phyloP scores from a whole-genome alignment of 2,113 vertebrate genomes.

The Bufo bufo region DNA sequence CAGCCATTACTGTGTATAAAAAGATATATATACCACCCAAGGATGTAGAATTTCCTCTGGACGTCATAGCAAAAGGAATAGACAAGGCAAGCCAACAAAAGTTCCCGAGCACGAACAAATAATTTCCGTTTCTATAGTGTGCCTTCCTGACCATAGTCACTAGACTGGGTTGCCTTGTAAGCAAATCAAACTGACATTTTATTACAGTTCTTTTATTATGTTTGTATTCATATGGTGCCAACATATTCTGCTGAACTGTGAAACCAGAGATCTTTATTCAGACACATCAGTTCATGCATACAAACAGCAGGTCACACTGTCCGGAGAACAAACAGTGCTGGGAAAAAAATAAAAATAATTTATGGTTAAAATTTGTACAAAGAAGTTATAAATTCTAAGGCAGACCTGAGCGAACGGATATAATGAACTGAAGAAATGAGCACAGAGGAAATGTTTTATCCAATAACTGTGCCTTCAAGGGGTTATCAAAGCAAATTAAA shows the following conservation, averaged over 20 bases:
- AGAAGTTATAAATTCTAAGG: not conserved
- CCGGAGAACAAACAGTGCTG: not conserved
- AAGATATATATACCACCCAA: not conserved
- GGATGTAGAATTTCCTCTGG: slow-evolving; percentile 1
- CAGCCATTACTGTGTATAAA: not conserved
- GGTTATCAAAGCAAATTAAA: too few species aligned
- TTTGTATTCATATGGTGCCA: not conserved
- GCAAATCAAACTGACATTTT: not conserved
- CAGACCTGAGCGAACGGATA: not conserved
- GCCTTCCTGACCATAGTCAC: not conserved
- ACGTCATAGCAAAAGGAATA: slow-evolving; percentile 1
- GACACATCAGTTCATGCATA: slow-evolving; percentile 2
- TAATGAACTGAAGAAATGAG: not conserved
- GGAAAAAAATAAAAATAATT: not conserved
- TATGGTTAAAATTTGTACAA: not conserved
- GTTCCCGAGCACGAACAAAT: not conserved
- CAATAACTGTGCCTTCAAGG: not conserved
- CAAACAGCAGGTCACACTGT: not conserved
- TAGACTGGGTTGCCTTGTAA: slow-evolving; percentile 11
- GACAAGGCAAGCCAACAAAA: not conserved
- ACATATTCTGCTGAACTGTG: not conserved
- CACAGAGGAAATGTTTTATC: not conserved
- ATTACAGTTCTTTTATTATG: slow-evolving; percentile 10
- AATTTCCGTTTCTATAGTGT: not conserved
- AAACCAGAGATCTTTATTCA: not conserved